Evolutionary conservation across 2,888 invertebrate species (phyloP).

Genomic region (Drosophila atripex): DNA sequence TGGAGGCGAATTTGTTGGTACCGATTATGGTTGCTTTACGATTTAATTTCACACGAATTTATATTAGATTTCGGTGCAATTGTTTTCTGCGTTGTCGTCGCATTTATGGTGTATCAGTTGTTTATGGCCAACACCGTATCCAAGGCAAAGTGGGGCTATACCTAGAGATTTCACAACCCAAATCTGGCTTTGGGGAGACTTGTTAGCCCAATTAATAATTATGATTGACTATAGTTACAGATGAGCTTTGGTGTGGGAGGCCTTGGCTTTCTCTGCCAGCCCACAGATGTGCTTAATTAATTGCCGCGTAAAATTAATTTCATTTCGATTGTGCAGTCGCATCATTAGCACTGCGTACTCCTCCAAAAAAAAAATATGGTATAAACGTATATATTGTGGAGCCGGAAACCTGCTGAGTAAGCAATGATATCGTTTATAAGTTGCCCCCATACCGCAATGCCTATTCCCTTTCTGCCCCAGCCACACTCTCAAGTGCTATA

Average conservation of each 20-base stretch:
- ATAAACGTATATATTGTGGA: neutral
- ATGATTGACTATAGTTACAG: conserved; percentile 12
- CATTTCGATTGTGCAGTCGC: conserved; percentile 77
- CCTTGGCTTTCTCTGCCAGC: conserved; percentile 72
- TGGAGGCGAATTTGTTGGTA: conserved; percentile 55
- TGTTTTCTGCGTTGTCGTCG: conserved; percentile 59
- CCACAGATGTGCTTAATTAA: conserved; percentile 70
- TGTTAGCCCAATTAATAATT: conserved; percentile 74
- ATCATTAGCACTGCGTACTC: conserved; percentile 68
- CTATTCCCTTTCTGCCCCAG: conserved; percentile 9
- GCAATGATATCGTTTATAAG: conserved; percentile 59
- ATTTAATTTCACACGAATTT: conserved; percentile 71
- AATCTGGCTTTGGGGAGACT: conserved; percentile 47
- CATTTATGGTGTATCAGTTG: conserved; percentile 63
- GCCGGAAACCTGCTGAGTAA: conserved; percentile 78
- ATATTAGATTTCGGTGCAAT: conserved; percentile 65
- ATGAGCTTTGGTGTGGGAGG: conserved; percentile 49
- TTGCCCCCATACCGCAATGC: conserved; percentile 59
- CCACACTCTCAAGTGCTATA: conserved; percentile 69
- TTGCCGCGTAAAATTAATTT: conserved; percentile 78
- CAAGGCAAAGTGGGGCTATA: conserved; percentile 42
- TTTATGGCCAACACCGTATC: conserved; percentile 27
- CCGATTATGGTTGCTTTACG: conserved; percentile 52
- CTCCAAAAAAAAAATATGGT: neutral
- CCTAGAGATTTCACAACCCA: conserved; percentile 63